A percentile compares a stretch with the other conserved stretches of the same genome.
phyloP scores from a whole-genome alignment of 2,888 invertebrate genomes.

The Parnassius apollo region DNA sequence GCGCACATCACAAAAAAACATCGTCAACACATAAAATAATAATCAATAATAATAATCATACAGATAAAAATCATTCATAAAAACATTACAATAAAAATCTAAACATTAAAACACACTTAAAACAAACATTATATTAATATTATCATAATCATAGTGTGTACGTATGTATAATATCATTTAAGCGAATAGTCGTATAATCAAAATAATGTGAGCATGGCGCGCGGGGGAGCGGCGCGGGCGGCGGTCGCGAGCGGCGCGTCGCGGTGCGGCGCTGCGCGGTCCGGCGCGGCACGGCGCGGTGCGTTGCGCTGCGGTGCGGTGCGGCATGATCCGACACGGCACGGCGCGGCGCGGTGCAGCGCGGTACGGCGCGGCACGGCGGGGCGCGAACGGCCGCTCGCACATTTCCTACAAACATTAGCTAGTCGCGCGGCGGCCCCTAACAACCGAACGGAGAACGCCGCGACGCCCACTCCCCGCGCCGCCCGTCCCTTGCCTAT shows the following conservation, averaged over 20 bases:
- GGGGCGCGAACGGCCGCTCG: conserved; percentile 29
- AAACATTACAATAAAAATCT: conserved; percentile 82
- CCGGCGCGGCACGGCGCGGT: conserved; percentile 34
- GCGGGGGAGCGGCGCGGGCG: conserved; percentile 60
- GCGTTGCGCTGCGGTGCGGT: conserved; percentile 26
- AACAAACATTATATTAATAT: conserved; percentile 82
- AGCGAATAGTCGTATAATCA: conserved; percentile 80
- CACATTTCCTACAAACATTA: conserved; percentile 50
- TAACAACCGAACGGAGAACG: conserved; percentile 25
- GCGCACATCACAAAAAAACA: conserved; percentile 79
- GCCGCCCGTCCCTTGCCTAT: conserved; percentile 69
- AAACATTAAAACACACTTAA: conserved; percentile 82
- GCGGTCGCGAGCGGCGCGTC: conserved; percentile 33
- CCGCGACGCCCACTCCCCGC: conserved; percentile 53
- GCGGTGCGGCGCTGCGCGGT: conserved; percentile 29
- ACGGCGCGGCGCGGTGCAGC: conserved; percentile 26
- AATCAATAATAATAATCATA: conserved; percentile 81
- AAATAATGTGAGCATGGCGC: conserved; percentile 77
- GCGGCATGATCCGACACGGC: conserved; percentile 27
- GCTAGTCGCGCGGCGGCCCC: conserved; percentile 41
- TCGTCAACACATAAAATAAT: conserved; percentile 81
- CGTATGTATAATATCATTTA: conserved; percentile 80
- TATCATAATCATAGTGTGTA: conserved; percentile 80
- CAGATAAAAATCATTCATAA: conserved; percentile 82
- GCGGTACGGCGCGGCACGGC: not conserved